Evolutionary conservation across 1,140 invertebrate genomes (phyloP), one percentile per base, ranked within the genome.

Genomic region (Ylistrum balloti): DNA sequence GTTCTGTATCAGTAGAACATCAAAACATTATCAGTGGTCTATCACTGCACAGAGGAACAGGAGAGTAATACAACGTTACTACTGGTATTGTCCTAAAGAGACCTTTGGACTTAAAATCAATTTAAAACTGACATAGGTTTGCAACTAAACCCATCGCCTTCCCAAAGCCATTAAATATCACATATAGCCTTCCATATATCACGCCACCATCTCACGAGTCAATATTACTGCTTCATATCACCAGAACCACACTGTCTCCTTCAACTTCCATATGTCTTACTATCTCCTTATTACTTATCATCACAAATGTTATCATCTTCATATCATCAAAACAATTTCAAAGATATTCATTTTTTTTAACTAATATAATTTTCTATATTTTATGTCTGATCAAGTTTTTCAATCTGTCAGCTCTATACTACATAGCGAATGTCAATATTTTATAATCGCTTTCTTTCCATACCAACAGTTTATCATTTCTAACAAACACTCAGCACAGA

Each of bases 121-220:
- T 74, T 74, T 74, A 74, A 74, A 74, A 74, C 56, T 74, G 56
- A 74, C 56, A 74, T 74, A 74, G n/a, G 56, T 74, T 74, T 74
- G 22, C 56, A 74, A 74, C 56, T 74, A 74, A 74, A 74, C 56
- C 56, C 56, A 28, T 74, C n/a, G 56, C 56, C 56, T 74, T 74
- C 56, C 56, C 56, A 74, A 74, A 74, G 56, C 56, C 56, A 74
- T 74, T 74, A 74, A 74, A 74, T 28, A 74, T 74, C 9, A 74
- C 22, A 74, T 74, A 74, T 28, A 28, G 56, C 56, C 5, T 74
- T 17, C 9, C 56, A 74, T 74, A 74, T 28, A 74, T 74, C 56
- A 74, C 22, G 22, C 56, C 5, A 74, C 0, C 56, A 74, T 74
- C 56, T 74, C n/a, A 2, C 2, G 56, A 74, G n/a, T 74, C 22